These are phyloP conservation scores for Kryphioiulus occultus DNA, from an alignment of 2,888 invertebrate species.

Conservation along the genomic window DNA sequence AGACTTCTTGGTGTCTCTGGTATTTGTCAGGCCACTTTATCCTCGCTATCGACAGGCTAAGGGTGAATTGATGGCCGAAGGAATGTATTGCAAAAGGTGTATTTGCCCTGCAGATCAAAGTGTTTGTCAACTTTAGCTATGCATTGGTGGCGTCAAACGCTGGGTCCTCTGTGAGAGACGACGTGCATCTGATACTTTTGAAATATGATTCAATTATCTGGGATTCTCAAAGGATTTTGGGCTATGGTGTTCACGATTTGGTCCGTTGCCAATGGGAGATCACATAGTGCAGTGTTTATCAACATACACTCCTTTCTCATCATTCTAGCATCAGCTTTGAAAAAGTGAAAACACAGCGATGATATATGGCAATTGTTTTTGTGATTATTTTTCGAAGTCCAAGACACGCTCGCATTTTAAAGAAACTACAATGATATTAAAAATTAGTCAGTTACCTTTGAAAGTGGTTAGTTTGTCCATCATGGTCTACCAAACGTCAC, in stretches of 20 bases:
- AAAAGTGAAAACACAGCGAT: background rate
- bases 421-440: too few relatives aligned
- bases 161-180: background rate
- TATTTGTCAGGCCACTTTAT: conserved; percentile 28
- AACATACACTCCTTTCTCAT: conserved; percentile 18
- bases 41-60: conserved; percentile 11
- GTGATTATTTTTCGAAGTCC: background rate
- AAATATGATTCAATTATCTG: conserved; percentile 47
- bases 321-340: conserved; percentile 17
- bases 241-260: conserved; percentile 36
- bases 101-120: conserved; percentile 24
- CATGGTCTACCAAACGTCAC: too few relatives aligned
- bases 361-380: background rate
- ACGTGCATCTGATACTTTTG: conserved; percentile 47
- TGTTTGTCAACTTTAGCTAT: conserved; percentile 39
- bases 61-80: conserved; percentile 24
- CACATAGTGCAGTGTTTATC: conserved; percentile 4
- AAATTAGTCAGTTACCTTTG: too few relatives aligned
- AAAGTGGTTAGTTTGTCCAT: too few relatives aligned
- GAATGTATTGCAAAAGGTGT: conserved; percentile 24
- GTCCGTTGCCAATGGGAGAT: conserved; percentile 31
- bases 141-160: background rate
- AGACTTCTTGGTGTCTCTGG: conserved; percentile 36
- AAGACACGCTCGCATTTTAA: too few relatives aligned
- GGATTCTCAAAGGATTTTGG: conserved; percentile 45